Evolutionary conservation across 64 coral and sea anemone genomes (phyloP), one percentile per base, ranked within the genome.

Genomic region (Stichodactyla mertensii): DNA sequence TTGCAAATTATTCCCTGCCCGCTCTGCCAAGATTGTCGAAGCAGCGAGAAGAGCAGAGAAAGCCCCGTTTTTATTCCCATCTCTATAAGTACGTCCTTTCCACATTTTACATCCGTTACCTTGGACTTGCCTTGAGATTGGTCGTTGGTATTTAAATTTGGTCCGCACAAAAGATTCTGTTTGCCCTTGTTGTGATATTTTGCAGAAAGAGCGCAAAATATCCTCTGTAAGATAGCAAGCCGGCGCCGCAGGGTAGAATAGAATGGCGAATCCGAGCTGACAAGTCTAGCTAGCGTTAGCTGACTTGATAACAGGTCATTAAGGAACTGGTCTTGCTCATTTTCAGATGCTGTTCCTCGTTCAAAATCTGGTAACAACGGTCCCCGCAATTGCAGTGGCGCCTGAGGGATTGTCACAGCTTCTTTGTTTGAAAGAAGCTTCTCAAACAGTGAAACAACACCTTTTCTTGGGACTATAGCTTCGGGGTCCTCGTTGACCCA

Each of bases 11-110:
- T 51, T 52, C 90, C 93, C 51, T 92, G 87, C 15, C 87, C 91
- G 11, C 67, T 51, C 28, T 92, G 83, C 93, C 93, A 95, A 18
- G 93, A 95, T 64, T 95, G 93, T 15, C 93, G 90, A 64, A 95
- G 87, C 1, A 95, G 85, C 61, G 93, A 82, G 82, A 95, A 95
- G 55, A 95, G 84, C 0, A 95, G 28, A 53, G 90, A 92, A 60
- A 95, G 57, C 52, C 93, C 93, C 20, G 93, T 95, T 95, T 92
- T 95, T 16, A 95, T 86, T 74, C 93, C 93, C 93, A 95, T 92
- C 71, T 95, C 93, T 64, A 95, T 87, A 16, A 95, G 87, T 5
- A 88, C 87, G 64, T 83, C 90, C 71, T 90, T 79, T 53, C 90
- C 93, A 77, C 81, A 80, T 74, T 89, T 92, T 6, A 57, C 13